These are phyloP conservation scores for Pararge aegeria DNA, from an alignment of 1,140 invertebrate species.

Conservation along the genomic window DNA sequence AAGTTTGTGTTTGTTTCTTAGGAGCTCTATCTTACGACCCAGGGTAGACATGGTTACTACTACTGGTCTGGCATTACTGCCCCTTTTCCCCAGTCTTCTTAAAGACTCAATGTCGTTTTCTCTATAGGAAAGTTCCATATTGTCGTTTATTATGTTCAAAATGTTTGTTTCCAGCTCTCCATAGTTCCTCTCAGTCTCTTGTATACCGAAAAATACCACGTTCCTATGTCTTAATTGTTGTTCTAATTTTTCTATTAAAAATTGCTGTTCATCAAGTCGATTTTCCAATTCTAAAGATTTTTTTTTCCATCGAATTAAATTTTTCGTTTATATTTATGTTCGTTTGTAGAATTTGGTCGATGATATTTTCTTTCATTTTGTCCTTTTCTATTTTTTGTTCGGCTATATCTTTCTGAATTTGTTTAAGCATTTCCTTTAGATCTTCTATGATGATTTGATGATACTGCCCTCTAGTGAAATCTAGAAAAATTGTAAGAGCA, in stretches of 20 bases:
- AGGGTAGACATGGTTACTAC: conserved; percentile 23
- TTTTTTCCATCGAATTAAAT: neutral
- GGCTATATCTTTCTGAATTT: too few species aligned
- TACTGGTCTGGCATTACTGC: conserved; percentile 23
- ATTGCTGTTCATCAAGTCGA: neutral
- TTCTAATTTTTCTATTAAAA: neutral
- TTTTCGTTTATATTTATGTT: conserved; percentile 2
- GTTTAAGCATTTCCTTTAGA: too few species aligned
- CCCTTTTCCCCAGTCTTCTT: conserved; percentile 12
- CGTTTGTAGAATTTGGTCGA: neutral
- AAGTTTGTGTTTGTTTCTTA: conserved; percentile 28
- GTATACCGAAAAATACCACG: conserved; percentile 6
- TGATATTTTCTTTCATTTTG: neutral
- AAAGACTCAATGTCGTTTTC: conserved; percentile 19
- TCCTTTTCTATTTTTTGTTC: neutral
- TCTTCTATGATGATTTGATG: too few species aligned
- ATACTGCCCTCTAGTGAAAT: too few species aligned
- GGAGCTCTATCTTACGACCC: conserved; percentile 27
- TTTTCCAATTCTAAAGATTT: neutral
- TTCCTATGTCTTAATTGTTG: conserved; percentile 2
- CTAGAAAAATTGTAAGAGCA: too few species aligned
- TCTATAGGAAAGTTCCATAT: neutral
- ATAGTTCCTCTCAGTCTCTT: conserved; percentile 9
- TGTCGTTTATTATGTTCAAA: conserved; percentile 3
- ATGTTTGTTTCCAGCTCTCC: neutral